Base-by-base conservation (phyloP, 2,888 invertebrate genomes). In the Chloromyia formosa region DNA sequence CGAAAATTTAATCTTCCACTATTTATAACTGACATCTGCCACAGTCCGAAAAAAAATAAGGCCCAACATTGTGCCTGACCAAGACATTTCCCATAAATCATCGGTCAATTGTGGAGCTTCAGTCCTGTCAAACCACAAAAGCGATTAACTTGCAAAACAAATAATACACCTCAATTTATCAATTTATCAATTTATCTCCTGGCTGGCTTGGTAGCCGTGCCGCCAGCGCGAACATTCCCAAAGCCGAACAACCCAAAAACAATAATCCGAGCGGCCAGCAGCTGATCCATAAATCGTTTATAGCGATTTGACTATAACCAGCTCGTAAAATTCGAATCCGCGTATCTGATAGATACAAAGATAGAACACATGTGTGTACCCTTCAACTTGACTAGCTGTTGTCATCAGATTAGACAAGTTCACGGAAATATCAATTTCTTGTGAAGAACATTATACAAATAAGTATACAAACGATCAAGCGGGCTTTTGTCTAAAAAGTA, bases 401-500 rank as follows among this genome's bases (percentile, higher is more conserved):
- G 75, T 74, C 66, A 74, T 76, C 73, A 75, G 71, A 74, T 42
- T 69, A 74, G 72, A 72, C 58, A 60, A 64, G 61, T 74, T 74
- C 73, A 62, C 54, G 64, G 73, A 74, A 74, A 61, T 40, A 64
- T 74, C 45, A 49, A 53, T 64, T 64, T 64, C 73, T 20, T 61
- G 49, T 64, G 54, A 62, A 64, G 49, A 49, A 49, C 14, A 49
- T n/a, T n/a, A 49, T 49, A 12, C 27, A n/a, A n/a, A n/a, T n/a
- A n/a, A n/a, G n/a, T n/a, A n/a, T 35, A 35, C 27, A 35, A 35
- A 35, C 27, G 27, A 35, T n/a, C 12, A 49, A 12, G 4, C 16
- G 3, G 16, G 16, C 49, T n/a, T 1, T n/a, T 49, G 49, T 49
- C 49, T n/a, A 12, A 49, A 49, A n/a, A n/a, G n/a, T n/a, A n/a